phyloP scores from a whole-genome alignment of 2,113 vertebrate species.

The Phalacrocorax brasilianus region DNA sequence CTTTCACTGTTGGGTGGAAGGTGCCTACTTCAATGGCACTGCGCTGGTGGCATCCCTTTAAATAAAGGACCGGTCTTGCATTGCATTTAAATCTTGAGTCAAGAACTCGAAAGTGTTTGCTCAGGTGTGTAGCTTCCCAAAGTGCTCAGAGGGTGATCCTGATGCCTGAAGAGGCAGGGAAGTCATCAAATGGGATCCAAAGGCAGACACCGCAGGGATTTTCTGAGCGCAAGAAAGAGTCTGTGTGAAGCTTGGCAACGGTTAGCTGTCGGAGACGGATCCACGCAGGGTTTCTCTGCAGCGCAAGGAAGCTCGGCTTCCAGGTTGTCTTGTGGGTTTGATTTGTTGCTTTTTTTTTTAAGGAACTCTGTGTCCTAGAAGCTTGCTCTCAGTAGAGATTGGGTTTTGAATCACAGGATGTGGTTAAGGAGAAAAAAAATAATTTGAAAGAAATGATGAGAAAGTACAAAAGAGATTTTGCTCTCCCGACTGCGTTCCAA shows the following conservation, averaged over 20 bases:
- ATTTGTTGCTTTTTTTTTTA: slow-evolving; percentile 20
- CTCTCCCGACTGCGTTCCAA: background rate
- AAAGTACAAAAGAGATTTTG: background rate
- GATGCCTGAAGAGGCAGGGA: background rate
- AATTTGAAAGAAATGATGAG: background rate
- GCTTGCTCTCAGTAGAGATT: background rate
- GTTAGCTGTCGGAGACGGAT: background rate
- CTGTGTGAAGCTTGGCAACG: background rate
- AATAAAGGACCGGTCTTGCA: background rate
- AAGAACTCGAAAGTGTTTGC: background rate
- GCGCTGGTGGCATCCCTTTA: background rate
- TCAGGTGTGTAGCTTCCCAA: background rate
- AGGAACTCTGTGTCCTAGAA: background rate
- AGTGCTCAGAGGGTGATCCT: background rate
- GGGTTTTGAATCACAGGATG: slow-evolving; percentile 29
- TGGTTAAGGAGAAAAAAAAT: background rate
- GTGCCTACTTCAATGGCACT: background rate
- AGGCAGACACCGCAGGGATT: background rate
- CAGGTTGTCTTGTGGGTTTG: slow-evolving; percentile 8
- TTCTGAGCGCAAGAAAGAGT: background rate
- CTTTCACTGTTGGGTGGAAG: background rate
- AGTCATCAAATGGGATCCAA: background rate
- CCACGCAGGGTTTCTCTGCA: background rate
- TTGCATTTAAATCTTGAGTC: background rate
- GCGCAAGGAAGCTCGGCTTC: background rate